Percentiles rank a stretch among this genome's conserved stretches.
Conservation (phyloP, 2,113 vertebrate species). For the Sinocyclocheilus anophthalmus region DNA sequence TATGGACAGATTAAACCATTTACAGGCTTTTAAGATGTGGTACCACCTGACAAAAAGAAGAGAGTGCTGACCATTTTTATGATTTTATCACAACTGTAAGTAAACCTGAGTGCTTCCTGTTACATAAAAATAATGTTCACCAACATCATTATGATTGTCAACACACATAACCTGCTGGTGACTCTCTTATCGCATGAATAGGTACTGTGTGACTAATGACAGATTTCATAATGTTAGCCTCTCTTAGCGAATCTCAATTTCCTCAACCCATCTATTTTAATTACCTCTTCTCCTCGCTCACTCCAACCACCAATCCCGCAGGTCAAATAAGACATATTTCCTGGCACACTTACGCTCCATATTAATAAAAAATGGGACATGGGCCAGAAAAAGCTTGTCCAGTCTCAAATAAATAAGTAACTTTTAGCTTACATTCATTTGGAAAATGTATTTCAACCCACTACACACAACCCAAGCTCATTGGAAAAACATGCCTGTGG, state of each 20-base stretch:
- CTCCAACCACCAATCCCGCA: neutral
- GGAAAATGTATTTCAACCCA: neutral
- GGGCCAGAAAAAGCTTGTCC: conserved; percentile 14
- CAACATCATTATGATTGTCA: neutral
- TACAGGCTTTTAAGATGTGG: neutral
- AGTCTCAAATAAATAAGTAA: conserved; percentile 37
- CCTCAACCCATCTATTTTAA: conserved; percentile 56
- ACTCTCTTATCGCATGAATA: neutral
- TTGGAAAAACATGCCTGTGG: neutral
- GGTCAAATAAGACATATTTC: conserved; percentile 55
- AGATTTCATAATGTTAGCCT: conserved; percentile 41
- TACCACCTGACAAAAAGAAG: neutral
- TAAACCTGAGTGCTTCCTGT: conserved; percentile 1
- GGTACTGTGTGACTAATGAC: conserved; percentile 37
- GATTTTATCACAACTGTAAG: neutral
- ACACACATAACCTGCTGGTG: neutral
- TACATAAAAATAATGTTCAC: conserved; percentile 5
- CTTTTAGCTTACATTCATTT: neutral
- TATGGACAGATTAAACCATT: no score
- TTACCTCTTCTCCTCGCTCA: conserved; percentile 31
- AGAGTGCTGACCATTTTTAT: neutral
- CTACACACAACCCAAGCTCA: neutral
- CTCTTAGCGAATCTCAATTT: conserved; percentile 48
- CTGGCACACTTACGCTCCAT: conserved; percentile 14
- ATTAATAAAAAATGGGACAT: conserved; percentile 52